Percentiles rank a stretch among this genome's conserved stretches.
phyloP scores from a whole-genome alignment of 2,888 invertebrate species.

The Oscheius sp. region DNA sequence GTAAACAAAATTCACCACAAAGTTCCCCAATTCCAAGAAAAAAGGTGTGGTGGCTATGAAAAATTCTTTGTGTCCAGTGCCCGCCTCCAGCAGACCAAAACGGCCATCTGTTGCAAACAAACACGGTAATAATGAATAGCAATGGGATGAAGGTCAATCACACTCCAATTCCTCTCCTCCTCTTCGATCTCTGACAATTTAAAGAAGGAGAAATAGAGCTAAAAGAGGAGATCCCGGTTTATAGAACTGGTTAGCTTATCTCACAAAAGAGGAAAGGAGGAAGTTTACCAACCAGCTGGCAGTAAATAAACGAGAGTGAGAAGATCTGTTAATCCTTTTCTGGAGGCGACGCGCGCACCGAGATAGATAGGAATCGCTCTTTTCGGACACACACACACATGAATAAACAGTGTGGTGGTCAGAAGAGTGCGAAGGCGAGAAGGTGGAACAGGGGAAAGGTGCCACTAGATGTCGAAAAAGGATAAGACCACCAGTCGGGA shows the following conservation, averaged over 20 bases:
- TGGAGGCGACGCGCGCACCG: slow-evolving; percentile 16
- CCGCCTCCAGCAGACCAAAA: neutral
- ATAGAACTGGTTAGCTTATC: slow-evolving; percentile 9
- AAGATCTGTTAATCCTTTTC: slow-evolving; percentile 29
- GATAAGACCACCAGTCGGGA: slow-evolving; percentile 1
- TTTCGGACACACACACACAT: slow-evolving; percentile 16
- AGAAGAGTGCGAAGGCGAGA: neutral
- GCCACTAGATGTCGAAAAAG: slow-evolving; percentile 6
- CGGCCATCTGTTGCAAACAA: slow-evolving; percentile 32
- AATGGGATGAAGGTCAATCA: slow-evolving; percentile 26
- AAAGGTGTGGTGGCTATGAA: too few relatives aligned
- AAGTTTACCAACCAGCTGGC: neutral
- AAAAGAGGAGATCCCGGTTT: too few relatives aligned
- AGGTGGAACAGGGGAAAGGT: neutral
- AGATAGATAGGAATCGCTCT: neutral
- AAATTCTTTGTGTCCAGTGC: too few relatives aligned
- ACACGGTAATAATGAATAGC: slow-evolving; percentile 32
- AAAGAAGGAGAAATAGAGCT: too few relatives aligned
- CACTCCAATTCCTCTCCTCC: too few relatives aligned
- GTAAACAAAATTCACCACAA: neutral
- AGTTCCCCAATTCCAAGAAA: neutral
- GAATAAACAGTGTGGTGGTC: slow-evolving; percentile 29
- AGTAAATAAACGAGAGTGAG: neutral
- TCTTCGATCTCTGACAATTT: too few relatives aligned
- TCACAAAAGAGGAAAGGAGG: neutral